Conservation (phyloP, 2,797 vertebrate species). For the Bothrops alternatus region DNA sequence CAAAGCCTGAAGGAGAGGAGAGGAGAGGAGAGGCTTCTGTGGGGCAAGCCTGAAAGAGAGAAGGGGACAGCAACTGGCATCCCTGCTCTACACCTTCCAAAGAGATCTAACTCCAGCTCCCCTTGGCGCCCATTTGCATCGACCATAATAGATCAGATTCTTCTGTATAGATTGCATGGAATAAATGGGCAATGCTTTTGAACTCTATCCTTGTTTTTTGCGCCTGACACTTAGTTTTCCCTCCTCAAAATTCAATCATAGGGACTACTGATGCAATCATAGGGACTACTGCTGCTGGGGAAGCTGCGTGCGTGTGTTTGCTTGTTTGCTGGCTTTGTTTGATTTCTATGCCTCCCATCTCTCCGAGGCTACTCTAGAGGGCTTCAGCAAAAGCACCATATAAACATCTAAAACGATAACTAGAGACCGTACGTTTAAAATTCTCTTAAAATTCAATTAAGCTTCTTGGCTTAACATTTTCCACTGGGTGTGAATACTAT, state of each 20-base stretch:
- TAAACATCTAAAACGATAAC: neutral
- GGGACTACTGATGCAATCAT: neutral
- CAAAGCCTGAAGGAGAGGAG: too few relatives aligned
- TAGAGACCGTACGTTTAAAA: neutral
- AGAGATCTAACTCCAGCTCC: neutral
- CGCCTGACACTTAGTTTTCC: neutral
- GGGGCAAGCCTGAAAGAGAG: too few relatives aligned
- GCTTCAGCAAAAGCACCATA: neutral
- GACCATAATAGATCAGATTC: neutral
- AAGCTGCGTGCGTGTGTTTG: neutral
- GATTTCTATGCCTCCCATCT: neutral
- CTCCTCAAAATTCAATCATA: neutral
- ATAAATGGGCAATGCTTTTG: neutral
- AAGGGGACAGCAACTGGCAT: too few relatives aligned
- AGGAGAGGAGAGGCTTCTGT: too few relatives aligned
- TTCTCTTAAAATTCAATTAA: neutral
- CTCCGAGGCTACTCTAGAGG: neutral
- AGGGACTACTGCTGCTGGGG: neutral
- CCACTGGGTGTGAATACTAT: neutral
- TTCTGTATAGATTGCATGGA: neutral
- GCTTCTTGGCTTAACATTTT: neutral
- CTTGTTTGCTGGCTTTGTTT: neutral
- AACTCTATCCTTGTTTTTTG: neutral
- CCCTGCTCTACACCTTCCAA: neutral
- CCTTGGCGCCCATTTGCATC: neutral